Evolutionary conservation across 1,140 invertebrate genomes (phyloP), one percentile per base, ranked within the genome.

Genomic region (Lucilia cuprina): DNA sequence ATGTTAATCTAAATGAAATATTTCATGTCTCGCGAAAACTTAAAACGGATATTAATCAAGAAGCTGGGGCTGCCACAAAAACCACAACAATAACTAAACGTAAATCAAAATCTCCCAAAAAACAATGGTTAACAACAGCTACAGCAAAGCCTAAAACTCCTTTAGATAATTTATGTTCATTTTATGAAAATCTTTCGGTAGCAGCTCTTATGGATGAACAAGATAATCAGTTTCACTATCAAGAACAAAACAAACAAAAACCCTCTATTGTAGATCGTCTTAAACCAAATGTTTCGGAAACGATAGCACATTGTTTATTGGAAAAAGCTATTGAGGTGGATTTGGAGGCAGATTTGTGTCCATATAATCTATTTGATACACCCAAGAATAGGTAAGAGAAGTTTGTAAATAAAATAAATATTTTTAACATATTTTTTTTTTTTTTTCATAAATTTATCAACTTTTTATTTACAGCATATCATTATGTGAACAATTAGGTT

Each of bases 321-420:
- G 89, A 91, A 78, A 82, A 85, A n/a, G 87, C 89, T 19, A 86
- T 91, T 19, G 84, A 83, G 21, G 86, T 85, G 14, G 86, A 88
- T 82, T 85, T 91, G 65, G 86, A 83, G 3, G 83, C 88, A 19
- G 86, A 86, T 55, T 65, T 85, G 30, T 88, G 87, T 84, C 85
- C 88, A 9, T 91, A 91, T 78, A 91, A 87, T 82, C 77, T 90
- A 0, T 91, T 91, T 21, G 88, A 90, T 65, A 89, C 87, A 55
- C 85, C 87, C 0, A 80, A 49, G 21, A 84, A 87, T n/a, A 86
- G 88, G 89, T 90, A 84, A 87, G 83, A 83, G 60, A 5, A 2
- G 0, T 65, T 65, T 65, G n/a, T 65, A 3, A 3, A 30, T 19
- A n/a, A 65, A 19, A 65, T 65, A 25, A 21, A 5, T 77, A 77